These are phyloP conservation scores for Abramis brama DNA, from an alignment of 2,113 vertebrate genomes.

Conservation along the genomic window DNA sequence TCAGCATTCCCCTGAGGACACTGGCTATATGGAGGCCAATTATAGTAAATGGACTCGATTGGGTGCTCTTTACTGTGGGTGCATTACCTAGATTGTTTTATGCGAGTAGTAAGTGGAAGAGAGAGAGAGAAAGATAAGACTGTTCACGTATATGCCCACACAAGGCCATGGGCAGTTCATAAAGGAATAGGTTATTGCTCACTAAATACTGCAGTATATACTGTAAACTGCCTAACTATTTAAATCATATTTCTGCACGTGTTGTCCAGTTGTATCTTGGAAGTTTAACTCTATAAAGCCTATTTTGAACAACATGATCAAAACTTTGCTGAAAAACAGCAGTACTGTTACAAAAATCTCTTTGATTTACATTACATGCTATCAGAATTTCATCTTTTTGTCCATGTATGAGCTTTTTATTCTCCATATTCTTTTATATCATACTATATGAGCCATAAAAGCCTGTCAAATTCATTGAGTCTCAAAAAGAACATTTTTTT, in stretches of 20 bases:
- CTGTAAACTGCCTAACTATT: not conserved
- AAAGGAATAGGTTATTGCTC: not conserved
- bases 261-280: not conserved
- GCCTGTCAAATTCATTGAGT: no score
- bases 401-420: no score
- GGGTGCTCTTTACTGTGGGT: conserved; percentile 70
- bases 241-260: not conserved
- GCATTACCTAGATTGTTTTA: conserved; percentile 78
- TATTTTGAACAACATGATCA: not conserved
- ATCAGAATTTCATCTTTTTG: no score
- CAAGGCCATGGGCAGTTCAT: not conserved
- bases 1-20: conserved; percentile 75
- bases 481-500: not conserved
- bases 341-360: not conserved
- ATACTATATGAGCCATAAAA: no score
- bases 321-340: not conserved
- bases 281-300: not conserved
- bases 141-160: not conserved
- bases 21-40: conserved; percentile 63
- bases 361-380: not conserved
- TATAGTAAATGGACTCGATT: conserved; percentile 78
- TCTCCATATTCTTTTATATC: no score
- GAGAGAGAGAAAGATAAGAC: conserved; percentile 32
- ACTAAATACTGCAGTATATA: not conserved
- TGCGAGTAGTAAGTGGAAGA: conserved; percentile 44